Base-by-base conservation (phyloP, 2,797 vertebrate genomes). In the Enteromius trimaculatus region DNA sequence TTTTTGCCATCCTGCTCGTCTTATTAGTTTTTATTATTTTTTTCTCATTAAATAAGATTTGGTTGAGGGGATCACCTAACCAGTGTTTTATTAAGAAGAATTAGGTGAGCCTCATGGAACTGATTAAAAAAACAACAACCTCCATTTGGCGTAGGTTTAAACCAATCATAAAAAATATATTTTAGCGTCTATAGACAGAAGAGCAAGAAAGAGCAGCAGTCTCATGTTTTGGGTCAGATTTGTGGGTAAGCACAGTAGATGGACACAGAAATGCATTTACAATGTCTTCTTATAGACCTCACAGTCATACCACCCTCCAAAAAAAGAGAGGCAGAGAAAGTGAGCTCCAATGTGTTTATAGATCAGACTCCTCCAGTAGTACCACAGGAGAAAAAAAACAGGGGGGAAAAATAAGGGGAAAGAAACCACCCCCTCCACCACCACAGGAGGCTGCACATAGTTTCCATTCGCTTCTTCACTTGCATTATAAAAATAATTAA, bases 381-480 rank as follows among this genome's bases (percentile, higher is more conserved):
- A 83, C 86, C 84, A 85, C 79, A 53, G 86, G 39, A 39, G 39
- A 42, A 44, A 81, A 71, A 87, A 81, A 58, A 44, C 58, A 51
- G 31, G 23, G 42, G 29, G 4, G 66, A 82, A 84, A 66, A 44
- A 65, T 3, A 62, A 65, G 44, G 86, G 74, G 58, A 76, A 82
- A 85, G 87, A 85, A 78, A 82, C 68, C 44, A 80, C 66, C 11
- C 64, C 88, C 84, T 84, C 86, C 90, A 89, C 82, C 69, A 87
- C 90, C 88, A 89, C 85, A 87, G 88, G 82, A 88, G 89, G 83
- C 89, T 81, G 90, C 2, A 75, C 92, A 94, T 93, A 93, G 90
- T 94, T 95, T 95, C 93, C 93, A 93, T 90, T 94, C 88, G 88
- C 90, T 93, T 78, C 86, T 91, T 92, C 91, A 91, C 90, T 91